Conservation (phyloP, 2,113 vertebrate genomes). For the Toxotes chatareus region DNA sequence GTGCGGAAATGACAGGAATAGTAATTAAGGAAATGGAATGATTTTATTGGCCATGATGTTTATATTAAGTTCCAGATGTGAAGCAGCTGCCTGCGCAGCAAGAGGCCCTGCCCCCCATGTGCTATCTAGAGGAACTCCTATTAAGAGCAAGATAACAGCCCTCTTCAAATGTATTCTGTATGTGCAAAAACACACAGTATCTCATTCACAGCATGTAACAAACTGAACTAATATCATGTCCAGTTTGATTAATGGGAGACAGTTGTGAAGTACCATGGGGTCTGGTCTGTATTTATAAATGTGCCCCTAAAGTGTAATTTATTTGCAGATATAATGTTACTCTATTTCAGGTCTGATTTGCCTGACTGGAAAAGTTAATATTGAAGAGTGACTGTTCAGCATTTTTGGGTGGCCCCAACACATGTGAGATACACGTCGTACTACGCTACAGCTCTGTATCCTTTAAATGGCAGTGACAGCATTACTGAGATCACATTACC, state of each 20-base stretch:
- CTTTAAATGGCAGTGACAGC: conserved; percentile 64
- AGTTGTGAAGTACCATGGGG: conserved; percentile 38
- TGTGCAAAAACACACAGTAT: conserved; percentile 46
- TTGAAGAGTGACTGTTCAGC: conserved; percentile 74
- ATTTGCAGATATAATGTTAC: conserved; percentile 81
- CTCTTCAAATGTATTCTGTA: conserved; percentile 50
- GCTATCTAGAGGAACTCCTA: conserved; percentile 67
- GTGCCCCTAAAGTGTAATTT: conserved; percentile 72
- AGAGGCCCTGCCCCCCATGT: conserved; percentile 67
- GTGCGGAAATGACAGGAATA: conserved; percentile 90
- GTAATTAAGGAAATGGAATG: conserved; percentile 90
- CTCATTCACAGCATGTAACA: conserved; percentile 48
- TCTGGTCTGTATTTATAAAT: conserved; percentile 68
- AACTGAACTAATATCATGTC: conserved; percentile 50
- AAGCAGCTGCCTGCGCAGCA: conserved; percentile 85
- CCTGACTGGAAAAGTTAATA: conserved; percentile 82
- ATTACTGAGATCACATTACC: conserved; percentile 31
- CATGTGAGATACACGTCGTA: conserved; percentile 61
- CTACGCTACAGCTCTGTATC: conserved; percentile 31
- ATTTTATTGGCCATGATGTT: conserved; percentile 88
- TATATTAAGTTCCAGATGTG: conserved; percentile 90
- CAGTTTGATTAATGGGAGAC: conserved; percentile 60
- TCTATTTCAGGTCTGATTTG: conserved; percentile 74
- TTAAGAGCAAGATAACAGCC: conserved; percentile 70
- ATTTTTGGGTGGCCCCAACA: conserved; percentile 77